Percentiles rank a stretch among this genome's conserved stretches.
Conservation (phyloP, 2,113 vertebrate genomes). For the Sorex fumeus region DNA sequence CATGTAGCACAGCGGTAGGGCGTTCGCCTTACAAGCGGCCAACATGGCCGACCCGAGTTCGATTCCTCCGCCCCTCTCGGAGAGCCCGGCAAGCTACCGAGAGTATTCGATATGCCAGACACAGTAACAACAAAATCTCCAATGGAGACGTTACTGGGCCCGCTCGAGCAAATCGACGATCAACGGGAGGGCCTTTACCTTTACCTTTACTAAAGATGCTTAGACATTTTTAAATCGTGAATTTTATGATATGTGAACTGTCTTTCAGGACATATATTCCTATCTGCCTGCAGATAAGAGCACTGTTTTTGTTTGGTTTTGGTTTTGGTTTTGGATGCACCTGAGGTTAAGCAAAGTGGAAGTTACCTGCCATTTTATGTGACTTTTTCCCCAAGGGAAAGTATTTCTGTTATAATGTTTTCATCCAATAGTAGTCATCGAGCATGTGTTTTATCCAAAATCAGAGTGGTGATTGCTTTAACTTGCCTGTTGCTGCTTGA, state of each 20-base stretch:
- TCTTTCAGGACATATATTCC: conserved; percentile 49
- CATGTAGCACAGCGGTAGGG: too few relatives aligned
- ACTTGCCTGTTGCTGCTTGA: conserved; percentile 94
- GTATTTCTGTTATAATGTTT: conserved; percentile 31
- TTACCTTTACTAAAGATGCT: conserved; percentile 39
- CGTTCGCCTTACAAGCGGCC: too few relatives aligned
- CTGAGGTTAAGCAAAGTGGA: conserved; percentile 60
- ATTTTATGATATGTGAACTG: conserved; percentile 34
- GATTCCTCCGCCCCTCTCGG: too few relatives aligned
- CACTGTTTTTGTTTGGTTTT: background rate
- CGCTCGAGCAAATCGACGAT: too few relatives aligned
- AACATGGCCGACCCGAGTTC: too few relatives aligned
- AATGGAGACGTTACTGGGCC: too few relatives aligned
- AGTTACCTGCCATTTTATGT: background rate
- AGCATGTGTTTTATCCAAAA: conserved; percentile 9
- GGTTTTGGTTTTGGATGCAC: too few relatives aligned
- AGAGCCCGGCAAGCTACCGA: too few relatives aligned
- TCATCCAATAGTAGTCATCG: conserved; percentile 26
- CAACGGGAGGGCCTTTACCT: too few relatives aligned
- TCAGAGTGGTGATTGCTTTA: conserved; percentile 15
- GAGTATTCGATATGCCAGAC: too few relatives aligned
- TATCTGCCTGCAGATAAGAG: background rate
- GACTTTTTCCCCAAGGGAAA: conserved; percentile 50
- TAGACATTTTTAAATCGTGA: conserved; percentile 52
- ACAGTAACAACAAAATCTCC: too few relatives aligned